Conservation (phyloP, 2,113 vertebrate species). For the Dolichotis patagonum region DNA sequence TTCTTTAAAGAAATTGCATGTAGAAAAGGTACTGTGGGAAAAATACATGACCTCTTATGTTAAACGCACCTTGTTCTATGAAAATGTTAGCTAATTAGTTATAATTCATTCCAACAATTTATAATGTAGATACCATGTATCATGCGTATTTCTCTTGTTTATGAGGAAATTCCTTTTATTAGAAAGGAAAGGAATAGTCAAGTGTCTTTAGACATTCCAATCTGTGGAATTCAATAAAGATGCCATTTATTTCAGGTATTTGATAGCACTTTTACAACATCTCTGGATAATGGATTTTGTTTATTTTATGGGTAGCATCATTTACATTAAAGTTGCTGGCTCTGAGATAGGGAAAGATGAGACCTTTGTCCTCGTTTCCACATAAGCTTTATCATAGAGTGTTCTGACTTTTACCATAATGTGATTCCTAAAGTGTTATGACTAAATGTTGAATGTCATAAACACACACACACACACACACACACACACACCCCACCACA, state of each 20-base stretch:
- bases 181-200: background rate
- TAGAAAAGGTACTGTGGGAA: background rate
- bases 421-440: background rate
- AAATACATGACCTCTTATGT: background rate
- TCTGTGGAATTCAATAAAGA: constrained; percentile 8
- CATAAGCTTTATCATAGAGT: background rate
- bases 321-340: background rate
- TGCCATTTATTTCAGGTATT: background rate
- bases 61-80: background rate
- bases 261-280: background rate
- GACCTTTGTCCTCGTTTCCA: background rate
- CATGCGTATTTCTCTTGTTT: background rate
- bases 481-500: background rate
- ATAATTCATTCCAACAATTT: background rate
- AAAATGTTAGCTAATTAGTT: background rate
- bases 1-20: background rate
- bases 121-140: background rate
- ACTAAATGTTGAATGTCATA: background rate
- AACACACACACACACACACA: background rate
- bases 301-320: constrained; percentile 6
- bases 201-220: background rate
- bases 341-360: background rate
- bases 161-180: background rate
- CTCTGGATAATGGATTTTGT: background rate
- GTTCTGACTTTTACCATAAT: background rate